Base-by-base conservation (phyloP, 2,113 vertebrate species). In the Perca fluviatilis region DNA sequence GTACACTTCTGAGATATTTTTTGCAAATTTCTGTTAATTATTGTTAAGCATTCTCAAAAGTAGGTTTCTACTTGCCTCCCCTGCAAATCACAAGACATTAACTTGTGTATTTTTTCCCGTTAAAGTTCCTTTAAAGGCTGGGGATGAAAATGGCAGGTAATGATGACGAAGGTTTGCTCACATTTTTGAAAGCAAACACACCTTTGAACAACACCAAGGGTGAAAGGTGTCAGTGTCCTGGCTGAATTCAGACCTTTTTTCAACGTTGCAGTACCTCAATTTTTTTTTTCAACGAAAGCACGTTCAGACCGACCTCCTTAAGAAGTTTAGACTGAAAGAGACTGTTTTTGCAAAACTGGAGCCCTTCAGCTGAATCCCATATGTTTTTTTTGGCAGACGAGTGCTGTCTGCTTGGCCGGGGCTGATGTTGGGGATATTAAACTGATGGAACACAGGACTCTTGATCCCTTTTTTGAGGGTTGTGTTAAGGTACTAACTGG, bases 181-280 rank as follows among this genome's bases (percentile, higher is more conserved):
- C 92, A 96, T 96, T 96, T 91, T 87, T 90, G 43, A 91, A 95
- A 88, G 95, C 88, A 94, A 96, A 95, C 96, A 96, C 96, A 96
- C 97, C 97, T 97, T 98, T 94, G 95, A 94, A 96, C 93, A 97
- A 97, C 96, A 97, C 84, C 19, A 84, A 90, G 90, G 93, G 94
- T 98, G 97, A 99, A 99, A 98, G 97, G 96, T 96, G 77, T 94
- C 90, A 97, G 97, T 99, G 98, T 98, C 91, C 92, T 75, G 58
- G 43, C 94, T 95, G 89, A 95, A 96, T 95, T 88, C 86, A 93
- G 67, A 95, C 91, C 94, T 95, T 93, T 96, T 94, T 96, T 95
- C 84, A 93, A 92, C 47, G 67, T 87, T 93, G 95, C 95, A 95
- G 94, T 93, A 91, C 95, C 95, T 88, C 90, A 80, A 27, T 33